Conservation (phyloP, 2,888 invertebrate species). For the Drosophila pseudotakahashii region DNA sequence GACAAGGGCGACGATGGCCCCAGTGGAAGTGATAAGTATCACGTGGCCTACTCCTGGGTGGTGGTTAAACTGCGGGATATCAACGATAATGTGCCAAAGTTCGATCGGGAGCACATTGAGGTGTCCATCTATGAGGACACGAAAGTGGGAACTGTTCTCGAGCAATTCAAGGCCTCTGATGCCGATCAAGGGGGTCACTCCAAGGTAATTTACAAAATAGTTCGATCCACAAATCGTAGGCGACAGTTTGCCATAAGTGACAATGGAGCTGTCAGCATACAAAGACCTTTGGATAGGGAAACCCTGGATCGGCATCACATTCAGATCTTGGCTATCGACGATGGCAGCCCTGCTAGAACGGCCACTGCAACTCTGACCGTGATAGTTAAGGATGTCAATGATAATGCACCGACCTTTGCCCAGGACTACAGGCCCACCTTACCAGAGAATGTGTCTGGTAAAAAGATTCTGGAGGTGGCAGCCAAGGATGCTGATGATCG, state of each 20-base stretch:
- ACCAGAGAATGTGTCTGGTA: slow-evolving; percentile 95
- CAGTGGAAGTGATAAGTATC: slow-evolving; percentile 97
- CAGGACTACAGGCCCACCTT: slow-evolving; percentile 95
- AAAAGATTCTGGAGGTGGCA: slow-evolving; percentile 94
- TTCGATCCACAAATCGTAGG: slow-evolving; percentile 94
- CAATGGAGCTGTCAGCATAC: slow-evolving; percentile 96
- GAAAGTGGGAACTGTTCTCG: slow-evolving; percentile 93
- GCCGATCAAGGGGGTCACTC: slow-evolving; percentile 97
- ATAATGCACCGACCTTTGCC: slow-evolving; percentile 95
- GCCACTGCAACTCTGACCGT: slow-evolving; percentile 96
- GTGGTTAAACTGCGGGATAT: slow-evolving; percentile 96
- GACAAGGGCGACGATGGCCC: slow-evolving; percentile 96
- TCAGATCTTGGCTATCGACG: slow-evolving; percentile 96
- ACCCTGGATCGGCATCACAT: slow-evolving; percentile 96
- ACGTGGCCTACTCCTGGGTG: slow-evolving; percentile 97
- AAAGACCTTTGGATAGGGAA: slow-evolving; percentile 95
- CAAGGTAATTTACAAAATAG: slow-evolving; percentile 94
- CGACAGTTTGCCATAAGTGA: slow-evolving; percentile 97
- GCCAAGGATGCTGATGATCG: slow-evolving; percentile 96
- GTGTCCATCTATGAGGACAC: slow-evolving; percentile 96
- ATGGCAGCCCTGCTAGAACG: slow-evolving; percentile 95
- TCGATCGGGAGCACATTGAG: slow-evolving; percentile 96
- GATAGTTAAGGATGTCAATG: slow-evolving; percentile 96
- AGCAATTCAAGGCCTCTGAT: slow-evolving; percentile 97
- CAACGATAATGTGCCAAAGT: slow-evolving; percentile 98